Evolutionary conservation across 2,888 invertebrate genomes (phyloP), one percentile per base, ranked within the genome.

Genomic region (Periphyllus acericola): DNA sequence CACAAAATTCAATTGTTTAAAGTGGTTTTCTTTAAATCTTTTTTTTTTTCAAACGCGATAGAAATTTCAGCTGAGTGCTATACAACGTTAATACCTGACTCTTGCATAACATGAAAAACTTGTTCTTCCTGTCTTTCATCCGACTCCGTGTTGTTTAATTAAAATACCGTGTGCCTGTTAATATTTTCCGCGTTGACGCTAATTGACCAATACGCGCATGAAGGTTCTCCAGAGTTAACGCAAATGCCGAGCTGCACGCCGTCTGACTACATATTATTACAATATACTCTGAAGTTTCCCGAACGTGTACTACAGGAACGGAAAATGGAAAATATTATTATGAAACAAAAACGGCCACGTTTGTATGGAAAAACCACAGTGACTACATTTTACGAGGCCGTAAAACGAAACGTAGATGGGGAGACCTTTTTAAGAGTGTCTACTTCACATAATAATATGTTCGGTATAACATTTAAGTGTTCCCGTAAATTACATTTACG

Each of bases 101-200:
- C n/a, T n/a, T n/a, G 17, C 25, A 25, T 1, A 74, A 40, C 6
- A 21, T 11, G 3, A 78, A 85, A 36, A 85, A 46, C 66, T 36
- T 34, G 19, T n/a, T 11, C 52, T 36, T 25, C n/a, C n/a, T 11
- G 32, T 71, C 25, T 78, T 52, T 66, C 71, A 85, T 78, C n/a
- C n/a, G n/a, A 32, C 34, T 46, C 11, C 9, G 52, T n/a, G 71
- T 52, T n/a, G 71, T 52, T 76, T 85, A 85, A 85, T 85, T 85
- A 85, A 85, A 85, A 85, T 34, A 34, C 52, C 34, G 34, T 11
- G 14, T 46, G 9, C 34, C 52, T 34, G 78, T 78, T 71, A 52
- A 85, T 52, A 85, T 52, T 71, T 78, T 17, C 78, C 21, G 36
- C 21, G 36, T 85, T 52, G 68, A 78, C n/a, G 66, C 78, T 78